Evolutionary conservation across 2,113 vertebrate species (phyloP).

Genomic region (Neodontobutis hainanensis): DNA sequence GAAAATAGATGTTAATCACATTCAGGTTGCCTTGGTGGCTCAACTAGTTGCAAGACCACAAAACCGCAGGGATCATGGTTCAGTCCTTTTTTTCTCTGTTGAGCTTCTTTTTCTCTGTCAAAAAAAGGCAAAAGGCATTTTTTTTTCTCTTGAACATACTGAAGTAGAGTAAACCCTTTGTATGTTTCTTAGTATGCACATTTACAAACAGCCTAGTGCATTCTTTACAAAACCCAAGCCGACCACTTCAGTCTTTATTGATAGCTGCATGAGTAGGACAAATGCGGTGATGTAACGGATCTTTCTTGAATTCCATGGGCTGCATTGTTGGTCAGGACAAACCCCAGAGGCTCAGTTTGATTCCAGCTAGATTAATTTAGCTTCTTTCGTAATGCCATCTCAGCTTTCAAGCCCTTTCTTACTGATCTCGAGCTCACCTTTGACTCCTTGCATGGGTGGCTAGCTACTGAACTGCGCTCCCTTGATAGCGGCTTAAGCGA

Average conservation of each 20-base stretch:
- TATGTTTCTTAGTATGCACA: slow-evolving; percentile 17
- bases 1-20: no score
- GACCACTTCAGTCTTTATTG: slow-evolving; percentile 57
- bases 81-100: background rate
- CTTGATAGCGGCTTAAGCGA: slow-evolving; percentile 50
- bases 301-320: slow-evolving; percentile 66
- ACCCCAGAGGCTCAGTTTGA: slow-evolving; percentile 67
- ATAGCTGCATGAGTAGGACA: slow-evolving; percentile 53
- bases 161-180: slow-evolving; percentile 49
- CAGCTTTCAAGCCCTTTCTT: slow-evolving; percentile 61
- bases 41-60: no score
- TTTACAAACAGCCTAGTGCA: slow-evolving; percentile 2
- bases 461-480: slow-evolving; percentile 55
- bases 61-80: no score
- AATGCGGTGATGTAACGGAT: slow-evolving; percentile 68
- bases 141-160: slow-evolving; percentile 14
- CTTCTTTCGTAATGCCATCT: slow-evolving; percentile 68
- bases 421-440: slow-evolving; percentile 64
- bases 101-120: background rate
- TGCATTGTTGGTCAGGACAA: slow-evolving; percentile 68
- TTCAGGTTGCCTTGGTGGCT: no score
- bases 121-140: slow-evolving; percentile 22
- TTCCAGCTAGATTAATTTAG: slow-evolving; percentile 72
- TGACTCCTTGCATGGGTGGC: slow-evolving; percentile 69
- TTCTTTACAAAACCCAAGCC: slow-evolving; percentile 43